Base-by-base conservation (phyloP, 2,797 vertebrate genomes). In the Novumbra hubbsi region DNA sequence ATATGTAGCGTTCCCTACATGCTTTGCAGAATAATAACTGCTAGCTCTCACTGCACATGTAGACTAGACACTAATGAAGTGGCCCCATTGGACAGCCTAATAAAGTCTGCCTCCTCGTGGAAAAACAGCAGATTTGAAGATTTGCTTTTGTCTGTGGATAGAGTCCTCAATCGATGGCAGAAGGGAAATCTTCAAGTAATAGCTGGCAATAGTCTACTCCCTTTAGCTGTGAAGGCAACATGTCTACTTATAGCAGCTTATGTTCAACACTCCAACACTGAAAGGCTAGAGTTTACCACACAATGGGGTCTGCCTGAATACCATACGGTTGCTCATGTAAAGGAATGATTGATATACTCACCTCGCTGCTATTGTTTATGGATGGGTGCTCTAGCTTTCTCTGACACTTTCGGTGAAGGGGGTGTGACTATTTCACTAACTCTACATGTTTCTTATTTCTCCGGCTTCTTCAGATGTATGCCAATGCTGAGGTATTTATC, bases 401-500 rank as follows among this genome's bases (percentile, higher is more conserved):
- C 90, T 90, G 84, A 84, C 86, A 87, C 89, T 90, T 90, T 85
- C 89, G 93, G 92, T 93, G 90, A 87, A 73, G 90, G 89, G 88
- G 87, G 88, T 90, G 86, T 90, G 83, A 87, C 80, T 80, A 88
- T 90, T 92, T 89, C 79, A 92, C 92, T 94, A 94, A 94, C 92
- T 89, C 91, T 89, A 72, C 83, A 72, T 90, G 91, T 87, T 85
- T 93, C 90, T 89, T 81, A 89, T 92, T 90, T 93, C 88, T 92
- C 88, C 91, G 91, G 92, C 92, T 92, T 92, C 93, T 93, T 93
- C 93, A 94, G 94, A 95, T 94, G 93, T 94, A 77, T 93, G 93
- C 94, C 91, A 95, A 95, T 94, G 92, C 92, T 87, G 94, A 95
- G 94, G 94, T 95, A 95, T 94, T 94, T 94, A 91, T 90, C 88